These are phyloP conservation scores for Parazoanthus atlanticus DNA, from an alignment of 92 coral and sea anemone species.

Conservation along the genomic window DNA sequence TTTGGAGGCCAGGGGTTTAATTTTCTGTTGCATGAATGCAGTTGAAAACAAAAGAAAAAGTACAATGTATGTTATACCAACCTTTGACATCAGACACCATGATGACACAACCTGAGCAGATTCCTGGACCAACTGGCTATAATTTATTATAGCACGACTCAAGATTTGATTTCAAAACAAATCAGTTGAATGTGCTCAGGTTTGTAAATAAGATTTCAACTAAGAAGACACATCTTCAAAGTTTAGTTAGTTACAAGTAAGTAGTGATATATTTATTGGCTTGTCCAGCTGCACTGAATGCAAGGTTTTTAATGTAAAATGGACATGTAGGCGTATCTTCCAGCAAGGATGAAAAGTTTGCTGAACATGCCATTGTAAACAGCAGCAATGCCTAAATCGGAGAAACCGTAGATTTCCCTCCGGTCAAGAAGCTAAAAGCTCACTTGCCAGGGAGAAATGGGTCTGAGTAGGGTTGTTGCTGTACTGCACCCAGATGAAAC, in stretches of 20 bases:
- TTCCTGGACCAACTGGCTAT: neutral
- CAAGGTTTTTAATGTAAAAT: neutral
- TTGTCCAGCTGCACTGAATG: neutral
- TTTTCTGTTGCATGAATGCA: slow-evolving; percentile 1
- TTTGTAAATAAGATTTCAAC: slow-evolving; percentile 20
- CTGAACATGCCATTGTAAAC: neutral
- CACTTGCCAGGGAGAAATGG: neutral
- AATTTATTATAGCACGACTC: neutral
- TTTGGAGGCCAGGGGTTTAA: neutral
- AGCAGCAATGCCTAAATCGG: neutral
- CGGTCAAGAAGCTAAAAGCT: neutral
- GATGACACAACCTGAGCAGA: neutral
- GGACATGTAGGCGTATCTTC: neutral
- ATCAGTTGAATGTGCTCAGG: slow-evolving; percentile 3
- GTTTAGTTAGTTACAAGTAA: neutral
- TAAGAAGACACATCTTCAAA: neutral
- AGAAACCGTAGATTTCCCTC: neutral
- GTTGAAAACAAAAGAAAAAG: neutral
- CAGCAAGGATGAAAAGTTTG: neutral
- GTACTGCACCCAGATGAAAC: neutral
- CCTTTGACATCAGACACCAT: neutral
- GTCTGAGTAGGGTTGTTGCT: neutral
- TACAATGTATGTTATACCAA: neutral
- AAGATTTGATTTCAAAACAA: neutral
- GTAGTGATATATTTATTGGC: slow-evolving; percentile 13